Evolutionary conservation across 1,140 invertebrate genomes (phyloP).

Genomic region (Drosophila sturtevanti): DNA sequence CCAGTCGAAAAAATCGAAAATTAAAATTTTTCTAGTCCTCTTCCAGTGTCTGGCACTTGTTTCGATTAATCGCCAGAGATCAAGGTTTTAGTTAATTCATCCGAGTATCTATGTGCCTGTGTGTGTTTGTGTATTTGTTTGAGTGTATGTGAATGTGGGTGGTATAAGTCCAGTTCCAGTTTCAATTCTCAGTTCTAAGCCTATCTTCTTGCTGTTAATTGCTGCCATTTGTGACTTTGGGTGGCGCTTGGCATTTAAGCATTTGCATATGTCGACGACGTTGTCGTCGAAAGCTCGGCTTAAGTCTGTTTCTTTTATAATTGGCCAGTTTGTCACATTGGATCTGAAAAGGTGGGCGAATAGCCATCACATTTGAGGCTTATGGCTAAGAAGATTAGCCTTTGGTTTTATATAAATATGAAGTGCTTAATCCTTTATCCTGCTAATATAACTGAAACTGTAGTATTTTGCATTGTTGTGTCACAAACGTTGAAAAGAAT

Average conservation of each 20-base stretch:
- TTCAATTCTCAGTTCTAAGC: neutral
- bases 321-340: constrained; percentile 70
- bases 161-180: constrained; percentile 23
- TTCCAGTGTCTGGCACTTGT: constrained; percentile 47
- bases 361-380: constrained; percentile 28
- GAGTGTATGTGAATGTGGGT: constrained; percentile 62
- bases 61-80: constrained; percentile 77
- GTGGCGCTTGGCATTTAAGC: constrained; percentile 51
- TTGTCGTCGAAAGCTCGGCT: constrained; percentile 26
- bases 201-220: constrained; percentile 75
- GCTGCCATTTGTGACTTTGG: constrained; percentile 52
- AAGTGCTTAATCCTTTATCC: neutral
- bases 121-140: constrained; percentile 11
- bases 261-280: constrained; percentile 34
- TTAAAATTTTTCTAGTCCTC: constrained; percentile 57
- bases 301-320: constrained; percentile 58
- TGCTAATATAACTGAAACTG: constrained; percentile 40
- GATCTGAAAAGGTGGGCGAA: constrained; percentile 22
- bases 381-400: constrained; percentile 40
- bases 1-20: constrained; percentile 54
- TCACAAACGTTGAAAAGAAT: constrained; percentile 63
- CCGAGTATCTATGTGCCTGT: constrained; percentile 7
- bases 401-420: constrained; percentile 53
- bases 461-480: constrained; percentile 51
- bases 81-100: constrained; percentile 75